Percentiles rank a stretch among this genome's conserved stretches.
Conservation (phyloP, 2,888 invertebrate genomes). For the Drosophila anceps region DNA sequence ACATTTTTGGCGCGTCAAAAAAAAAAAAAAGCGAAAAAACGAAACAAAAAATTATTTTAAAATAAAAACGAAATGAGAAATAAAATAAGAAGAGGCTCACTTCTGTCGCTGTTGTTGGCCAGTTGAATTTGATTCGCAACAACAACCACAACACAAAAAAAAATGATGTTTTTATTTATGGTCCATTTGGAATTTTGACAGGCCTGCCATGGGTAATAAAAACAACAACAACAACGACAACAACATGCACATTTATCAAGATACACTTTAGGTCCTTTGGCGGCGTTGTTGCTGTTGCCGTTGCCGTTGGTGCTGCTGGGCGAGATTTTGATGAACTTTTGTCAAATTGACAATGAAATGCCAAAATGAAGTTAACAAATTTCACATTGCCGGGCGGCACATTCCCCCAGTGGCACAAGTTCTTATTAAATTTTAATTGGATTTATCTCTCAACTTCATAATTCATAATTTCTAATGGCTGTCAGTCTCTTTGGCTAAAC, state of each 20-base stretch:
- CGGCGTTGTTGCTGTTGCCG: background rate
- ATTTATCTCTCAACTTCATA: constrained; percentile 1
- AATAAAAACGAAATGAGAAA: constrained; percentile 15
- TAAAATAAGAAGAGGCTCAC: constrained; percentile 38
- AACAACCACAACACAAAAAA: constrained; percentile 21
- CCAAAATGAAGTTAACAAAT: constrained; percentile 53
- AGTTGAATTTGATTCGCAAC: constrained; percentile 26
- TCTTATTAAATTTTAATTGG: constrained; percentile 13
- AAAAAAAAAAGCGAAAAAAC: constrained; percentile 41
- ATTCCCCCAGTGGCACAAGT: background rate
- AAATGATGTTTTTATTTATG: constrained; percentile 85
- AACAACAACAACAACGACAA: constrained; percentile 52
- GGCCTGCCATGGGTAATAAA: constrained; percentile 79
- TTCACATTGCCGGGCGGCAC: background rate
- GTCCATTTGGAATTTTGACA: constrained; percentile 84
- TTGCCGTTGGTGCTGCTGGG: constrained; percentile 12
- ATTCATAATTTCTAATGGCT: constrained; percentile 7
- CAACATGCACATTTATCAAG: constrained; percentile 63
- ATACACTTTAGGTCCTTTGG: constrained; percentile 43
- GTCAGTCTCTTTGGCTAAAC: constrained; percentile 22
- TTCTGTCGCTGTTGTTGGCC: constrained; percentile 33
- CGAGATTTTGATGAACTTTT: constrained; percentile 76
- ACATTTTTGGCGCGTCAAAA: constrained; percentile 73
- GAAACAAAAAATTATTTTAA: background rate
- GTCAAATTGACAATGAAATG: constrained; percentile 71